A percentile compares a stretch with the other conserved stretches of the same genome.
Evolutionary conservation across 2,797 vertebrate species (phyloP).

Genomic region (Typhlichthys subterraneus): DNA sequence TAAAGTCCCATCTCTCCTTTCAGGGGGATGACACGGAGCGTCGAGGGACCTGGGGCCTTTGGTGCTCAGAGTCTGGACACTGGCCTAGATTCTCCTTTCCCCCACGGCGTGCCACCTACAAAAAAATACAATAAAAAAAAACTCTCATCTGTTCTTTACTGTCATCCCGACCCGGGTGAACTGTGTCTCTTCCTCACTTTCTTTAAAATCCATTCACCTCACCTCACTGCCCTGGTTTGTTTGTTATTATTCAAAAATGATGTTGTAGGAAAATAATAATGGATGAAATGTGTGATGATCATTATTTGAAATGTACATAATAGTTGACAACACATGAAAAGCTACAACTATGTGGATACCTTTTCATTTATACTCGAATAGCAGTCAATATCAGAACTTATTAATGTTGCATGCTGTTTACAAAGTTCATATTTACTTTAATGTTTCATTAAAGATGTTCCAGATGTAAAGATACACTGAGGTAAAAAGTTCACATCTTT

Average conservation of each 20-base stretch:
- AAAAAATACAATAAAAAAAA: constrained; percentile 46
- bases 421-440: constrained; percentile 1
- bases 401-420: neutral
- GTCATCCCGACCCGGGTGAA: constrained; percentile 73
- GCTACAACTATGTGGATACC: too few species aligned
- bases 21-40: constrained; percentile 77
- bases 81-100: constrained; percentile 76
- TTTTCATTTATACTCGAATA: too few species aligned
- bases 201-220: constrained; percentile 17
- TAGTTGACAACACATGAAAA: too few species aligned
- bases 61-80: constrained; percentile 78
- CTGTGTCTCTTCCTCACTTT: constrained; percentile 43
- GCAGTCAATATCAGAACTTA: too few species aligned
- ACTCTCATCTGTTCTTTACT: constrained; percentile 75
- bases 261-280: too few species aligned
- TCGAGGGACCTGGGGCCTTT: constrained; percentile 74
- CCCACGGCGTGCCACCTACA: constrained; percentile 67
- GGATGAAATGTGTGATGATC: too few species aligned
- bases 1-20: constrained; percentile 80
- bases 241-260: neutral
- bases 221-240: constrained; percentile 6
- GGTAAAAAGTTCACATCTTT: too few species aligned
- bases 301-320: too few species aligned
- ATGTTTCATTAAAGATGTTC: constrained; percentile 1
- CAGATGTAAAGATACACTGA: too few species aligned